phyloP scores from a whole-genome alignment of 2,113 vertebrate species.

The Tenebrosternarchus preto region DNA sequence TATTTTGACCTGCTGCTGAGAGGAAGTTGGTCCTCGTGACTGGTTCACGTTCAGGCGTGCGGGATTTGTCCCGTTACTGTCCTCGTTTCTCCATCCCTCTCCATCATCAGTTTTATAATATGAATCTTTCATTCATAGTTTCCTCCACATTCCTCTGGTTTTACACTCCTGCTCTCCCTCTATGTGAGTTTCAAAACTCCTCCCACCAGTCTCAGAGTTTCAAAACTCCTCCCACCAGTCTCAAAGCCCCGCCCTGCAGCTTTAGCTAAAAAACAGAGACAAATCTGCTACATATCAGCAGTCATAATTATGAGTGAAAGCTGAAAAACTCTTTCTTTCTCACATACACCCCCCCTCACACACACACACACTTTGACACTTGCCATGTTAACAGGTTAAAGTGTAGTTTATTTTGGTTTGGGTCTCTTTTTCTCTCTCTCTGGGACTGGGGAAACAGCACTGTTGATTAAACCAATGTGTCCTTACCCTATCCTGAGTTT shows the following conservation, averaged over 20 bases:
- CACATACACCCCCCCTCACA: slow-evolving; percentile 47
- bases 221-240: no score
- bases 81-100: neutral
- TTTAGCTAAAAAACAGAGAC: no score
- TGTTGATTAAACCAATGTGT: slow-evolving; percentile 29
- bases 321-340: neutral
- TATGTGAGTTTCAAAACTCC: no score
- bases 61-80: neutral
- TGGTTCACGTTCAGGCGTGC: neutral
- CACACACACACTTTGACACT: neutral
- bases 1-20: no score
- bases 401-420: slow-evolving; percentile 37
- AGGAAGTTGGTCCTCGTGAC: no score
- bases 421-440: neutral
- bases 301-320: slow-evolving; percentile 7
- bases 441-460: neutral
- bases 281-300: neutral
- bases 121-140: no score
- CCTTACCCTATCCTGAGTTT: slow-evolving; percentile 5
- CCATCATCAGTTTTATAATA: neutral
- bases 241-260: no score
- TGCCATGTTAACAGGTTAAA: neutral
- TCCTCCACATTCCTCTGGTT: no score
- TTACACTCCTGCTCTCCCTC: no score
- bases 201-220: no score